A percentile compares a stretch with the other conserved stretches of the same genome.
Evolutionary conservation across 2,113 vertebrate genomes (phyloP).

Genomic region (Steatornis caripensis): DNA sequence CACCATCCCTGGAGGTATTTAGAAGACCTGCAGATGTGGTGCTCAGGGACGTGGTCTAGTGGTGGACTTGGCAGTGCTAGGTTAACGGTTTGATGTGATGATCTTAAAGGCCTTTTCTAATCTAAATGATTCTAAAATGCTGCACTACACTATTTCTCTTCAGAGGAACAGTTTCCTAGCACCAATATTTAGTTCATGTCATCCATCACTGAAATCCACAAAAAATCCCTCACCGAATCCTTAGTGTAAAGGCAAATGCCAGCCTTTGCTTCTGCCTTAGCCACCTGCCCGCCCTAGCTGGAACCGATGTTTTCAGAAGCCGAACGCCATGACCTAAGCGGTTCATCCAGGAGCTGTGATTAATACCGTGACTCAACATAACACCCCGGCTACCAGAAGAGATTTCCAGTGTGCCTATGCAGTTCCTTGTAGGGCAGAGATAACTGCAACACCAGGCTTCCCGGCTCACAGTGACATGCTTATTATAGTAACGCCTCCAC

Average conservation of each 20-base stretch:
- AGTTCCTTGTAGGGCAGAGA: constrained; percentile 53
- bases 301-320: neutral
- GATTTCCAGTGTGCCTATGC: neutral
- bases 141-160: neutral
- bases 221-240: neutral
- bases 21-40: rapidly evolving
- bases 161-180: neutral
- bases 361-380: constrained; percentile 36
- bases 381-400: neutral
- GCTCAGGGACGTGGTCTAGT: neutral
- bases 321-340: neutral
- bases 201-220: neutral
- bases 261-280: neutral
- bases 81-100: neutral
- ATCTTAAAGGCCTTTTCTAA: neutral
- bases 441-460: constrained; percentile 1
- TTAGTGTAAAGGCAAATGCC: neutral
- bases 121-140: neutral
- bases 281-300: neutral
- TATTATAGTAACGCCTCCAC: constrained; percentile 61
- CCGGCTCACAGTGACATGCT: constrained; percentile 21
- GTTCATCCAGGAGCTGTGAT: constrained; percentile 38
- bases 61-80: neutral
- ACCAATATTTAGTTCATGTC: neutral
- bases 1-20: neutral